Evolutionary conservation across 1,140 invertebrate species (phyloP).

Genomic region (Diabrotica virgifera): DNA sequence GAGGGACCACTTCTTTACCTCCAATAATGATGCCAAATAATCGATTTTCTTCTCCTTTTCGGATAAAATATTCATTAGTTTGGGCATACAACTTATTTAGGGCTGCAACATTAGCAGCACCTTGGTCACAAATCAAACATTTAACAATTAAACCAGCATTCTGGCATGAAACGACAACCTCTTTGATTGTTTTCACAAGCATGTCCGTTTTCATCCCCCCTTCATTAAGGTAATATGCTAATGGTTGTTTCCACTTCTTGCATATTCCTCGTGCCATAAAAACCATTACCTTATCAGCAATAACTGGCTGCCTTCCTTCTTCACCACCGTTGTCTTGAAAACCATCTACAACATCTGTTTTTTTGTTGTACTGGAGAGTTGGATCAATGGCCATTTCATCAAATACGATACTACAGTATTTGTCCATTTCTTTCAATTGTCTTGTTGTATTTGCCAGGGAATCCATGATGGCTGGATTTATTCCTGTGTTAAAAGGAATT

Average conservation of each 20-base stretch:
- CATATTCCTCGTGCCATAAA: constrained; percentile 20
- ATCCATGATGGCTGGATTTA: no score
- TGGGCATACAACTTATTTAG: constrained; percentile 8
- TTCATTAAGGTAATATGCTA: constrained; percentile 5
- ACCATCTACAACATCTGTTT: constrained; percentile 12
- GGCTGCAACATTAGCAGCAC: constrained; percentile 6
- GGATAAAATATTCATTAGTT: constrained; percentile 2
- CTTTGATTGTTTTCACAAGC: constrained; percentile 7
- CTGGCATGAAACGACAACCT: neutral
- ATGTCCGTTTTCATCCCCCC: neutral
- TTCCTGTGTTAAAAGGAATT: no score
- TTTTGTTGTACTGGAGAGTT: neutral
- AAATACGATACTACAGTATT: no score
- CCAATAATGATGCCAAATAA: constrained; percentile 13
- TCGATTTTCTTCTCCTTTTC: constrained; percentile 6
- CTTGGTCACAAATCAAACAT: constrained; percentile 17
- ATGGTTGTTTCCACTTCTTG: constrained; percentile 20
- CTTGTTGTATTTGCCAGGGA: no score
- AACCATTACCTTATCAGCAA: constrained; percentile 21
- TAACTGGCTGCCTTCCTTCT: constrained; percentile 2
- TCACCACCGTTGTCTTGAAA: constrained; percentile 21
- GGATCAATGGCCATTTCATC: no score
- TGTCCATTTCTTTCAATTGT: no score
- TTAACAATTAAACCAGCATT: constrained; percentile 7
- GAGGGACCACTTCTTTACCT: constrained; percentile 11